Evolutionary conservation across 2,888 invertebrate species (phyloP), one percentile per base, ranked within the genome.

Genomic region (Campoletis raptor): DNA sequence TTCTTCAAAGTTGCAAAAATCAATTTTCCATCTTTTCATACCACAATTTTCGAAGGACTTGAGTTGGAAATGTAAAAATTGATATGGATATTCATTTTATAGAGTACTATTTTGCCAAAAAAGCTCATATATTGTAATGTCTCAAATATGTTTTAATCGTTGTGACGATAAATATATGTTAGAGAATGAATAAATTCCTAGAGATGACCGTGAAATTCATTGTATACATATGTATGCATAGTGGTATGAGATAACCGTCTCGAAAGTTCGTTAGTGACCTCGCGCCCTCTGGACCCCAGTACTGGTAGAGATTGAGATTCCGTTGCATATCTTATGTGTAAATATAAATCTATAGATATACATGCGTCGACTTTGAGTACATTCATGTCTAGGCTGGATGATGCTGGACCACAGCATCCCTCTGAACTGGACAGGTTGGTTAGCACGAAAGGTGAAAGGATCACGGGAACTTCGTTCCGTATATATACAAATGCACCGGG

Each of bases 231-330:
- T 66, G 15, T 52, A 52, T 78, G 52, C 24, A 24, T 36, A 21
- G 76, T 82, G 72, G 80, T 64, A 80, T 80, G 81, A 78, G 86
- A 90, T 87, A 90, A 90, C 89, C 88, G 89, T 87, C 88, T 85
- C 67, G 73, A 81, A 88, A 87, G 86, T 86, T 87, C 89, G 90
- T 90, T 90, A 89, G 89, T 90, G 88, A 90, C 89, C 90, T 79
- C 86, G 85, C 52, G 81, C 69, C 78, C 81, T 81, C 83, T 79
- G 87, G 87, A 84, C 86, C 88, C 88, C 54, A 66, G 66, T 52
- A 74, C 85, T 70, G 64, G 80, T 78, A 57, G 84, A 87, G 81
- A 85, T 83, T 83, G 80, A 77, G 88, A 89, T 88, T 88, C 88
- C 87, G 85, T 88, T 89, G 90, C 87, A 90, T 89, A 89, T 87